Evolutionary conservation across 2,797 vertebrate genomes (phyloP).

Genomic region (Anabacerthia variegaticeps): DNA sequence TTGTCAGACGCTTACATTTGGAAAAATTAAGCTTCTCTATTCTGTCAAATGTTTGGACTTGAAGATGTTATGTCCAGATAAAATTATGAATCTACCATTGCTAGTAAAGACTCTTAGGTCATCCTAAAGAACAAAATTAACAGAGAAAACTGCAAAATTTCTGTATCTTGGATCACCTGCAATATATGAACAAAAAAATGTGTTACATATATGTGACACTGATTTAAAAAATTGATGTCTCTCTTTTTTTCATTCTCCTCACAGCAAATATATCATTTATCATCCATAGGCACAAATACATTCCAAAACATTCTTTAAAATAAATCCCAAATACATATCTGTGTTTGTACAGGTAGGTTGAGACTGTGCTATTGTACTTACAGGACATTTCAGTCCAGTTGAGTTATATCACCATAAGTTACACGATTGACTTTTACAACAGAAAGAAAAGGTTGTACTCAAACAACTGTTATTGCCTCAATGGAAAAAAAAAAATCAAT

Average conservation of each 20-base stretch:
- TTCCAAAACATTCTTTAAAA: constrained; percentile 15
- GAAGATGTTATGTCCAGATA: neutral
- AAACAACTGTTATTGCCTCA: constrained; percentile 93
- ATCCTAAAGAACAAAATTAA: neutral
- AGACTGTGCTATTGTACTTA: constrained; percentile 26
- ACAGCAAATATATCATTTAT: neutral
- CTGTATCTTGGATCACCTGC: neutral
- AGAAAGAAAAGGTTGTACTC: constrained; percentile 86
- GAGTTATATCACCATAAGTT: constrained; percentile 68
- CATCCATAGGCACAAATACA: neutral
- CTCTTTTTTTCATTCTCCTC: neutral
- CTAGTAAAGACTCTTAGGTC: neutral
- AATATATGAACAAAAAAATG: neutral
- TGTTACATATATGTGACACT: neutral
- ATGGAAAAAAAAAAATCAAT: constrained; percentile 94
- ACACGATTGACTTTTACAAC: constrained; percentile 89
- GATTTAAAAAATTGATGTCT: neutral
- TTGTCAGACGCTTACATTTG: neutral
- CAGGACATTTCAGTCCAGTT: constrained; percentile 65
- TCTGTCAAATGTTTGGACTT: neutral
- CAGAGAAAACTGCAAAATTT: neutral
- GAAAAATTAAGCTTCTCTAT: neutral
- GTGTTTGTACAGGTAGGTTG: constrained; percentile 11
- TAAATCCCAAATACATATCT: neutral
- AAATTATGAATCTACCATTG: neutral